A percentile compares a stretch with the other conserved stretches of the same genome.
phyloP scores from a whole-genome alignment of 2,797 vertebrate genomes.

The Ispidina lecontei region DNA sequence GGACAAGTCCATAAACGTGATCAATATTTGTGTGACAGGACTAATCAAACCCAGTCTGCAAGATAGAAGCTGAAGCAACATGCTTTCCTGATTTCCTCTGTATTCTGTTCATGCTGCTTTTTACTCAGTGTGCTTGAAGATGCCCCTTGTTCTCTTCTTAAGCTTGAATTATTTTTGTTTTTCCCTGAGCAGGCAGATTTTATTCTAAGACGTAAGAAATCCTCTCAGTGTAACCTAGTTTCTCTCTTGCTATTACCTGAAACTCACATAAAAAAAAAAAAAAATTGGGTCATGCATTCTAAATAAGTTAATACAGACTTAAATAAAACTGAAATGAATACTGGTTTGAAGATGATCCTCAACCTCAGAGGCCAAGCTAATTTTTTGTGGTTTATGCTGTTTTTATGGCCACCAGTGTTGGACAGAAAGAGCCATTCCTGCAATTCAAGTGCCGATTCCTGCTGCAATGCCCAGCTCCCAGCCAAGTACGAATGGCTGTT shows the following conservation, averaged over 20 bases:
- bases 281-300: not conserved
- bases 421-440: not conserved
- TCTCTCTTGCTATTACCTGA: not conserved
- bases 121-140: not conserved
- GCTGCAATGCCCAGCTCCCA: not conserved
- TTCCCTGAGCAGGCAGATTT: not conserved
- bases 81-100: not conserved
- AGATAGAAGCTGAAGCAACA: not conserved
- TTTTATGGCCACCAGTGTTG: not conserved
- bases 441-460: not conserved
- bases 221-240: constrained; percentile 31
- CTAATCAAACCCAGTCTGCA: not conserved
- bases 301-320: constrained; percentile 20
- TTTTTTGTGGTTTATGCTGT: not conserved
- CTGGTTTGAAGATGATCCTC: not conserved
- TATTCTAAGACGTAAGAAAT: not conserved
- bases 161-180: not conserved
- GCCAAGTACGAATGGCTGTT: not conserved
- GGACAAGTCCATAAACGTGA: not conserved
- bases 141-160: not conserved
- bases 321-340: constrained; percentile 20
- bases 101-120: not conserved
- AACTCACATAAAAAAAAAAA: not conserved
- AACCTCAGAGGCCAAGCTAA: not conserved
- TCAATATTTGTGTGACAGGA: not conserved